Evolutionary conservation across 1,140 invertebrate species (phyloP).

Genomic region (Pinna nobilis): DNA sequence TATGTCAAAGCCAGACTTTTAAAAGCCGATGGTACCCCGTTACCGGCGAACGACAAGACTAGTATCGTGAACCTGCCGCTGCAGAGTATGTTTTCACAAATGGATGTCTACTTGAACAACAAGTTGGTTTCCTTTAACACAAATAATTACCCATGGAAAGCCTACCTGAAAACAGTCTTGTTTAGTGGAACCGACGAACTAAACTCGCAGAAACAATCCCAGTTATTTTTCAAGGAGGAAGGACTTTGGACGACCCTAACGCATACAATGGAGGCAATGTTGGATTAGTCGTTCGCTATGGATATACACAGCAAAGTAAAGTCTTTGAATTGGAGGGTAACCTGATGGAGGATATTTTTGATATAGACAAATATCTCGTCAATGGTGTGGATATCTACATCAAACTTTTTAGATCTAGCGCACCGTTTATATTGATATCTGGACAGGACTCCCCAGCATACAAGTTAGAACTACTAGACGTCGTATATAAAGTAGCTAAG

Average conservation of each 20-base stretch:
- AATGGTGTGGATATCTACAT: conserved; percentile 38
- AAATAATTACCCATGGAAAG: conserved; percentile 34
- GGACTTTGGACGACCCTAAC: neutral
- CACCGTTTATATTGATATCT: conserved; percentile 18
- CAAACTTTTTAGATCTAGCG: conserved; percentile 24
- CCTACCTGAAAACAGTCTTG: conserved; percentile 15
- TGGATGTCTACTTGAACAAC: conserved; percentile 39
- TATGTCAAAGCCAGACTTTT: conserved; percentile 32
- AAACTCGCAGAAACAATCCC: conserved; percentile 22
- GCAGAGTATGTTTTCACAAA: conserved; percentile 35
- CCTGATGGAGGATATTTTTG: conserved; percentile 20
- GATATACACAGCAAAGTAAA: conserved; percentile 24
- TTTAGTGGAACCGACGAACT: conserved; percentile 24
- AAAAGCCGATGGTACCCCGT: conserved; percentile 30
- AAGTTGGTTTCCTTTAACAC: conserved; percentile 35
- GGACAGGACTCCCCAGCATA: conserved; percentile 13
- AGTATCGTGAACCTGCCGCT: conserved; percentile 33
- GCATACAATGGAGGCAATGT: conserved; percentile 22
- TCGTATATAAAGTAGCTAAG: conserved; percentile 16
- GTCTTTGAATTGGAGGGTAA: conserved; percentile 26
- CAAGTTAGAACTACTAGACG: conserved; percentile 32
- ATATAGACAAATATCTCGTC: conserved; percentile 26
- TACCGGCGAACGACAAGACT: conserved; percentile 26
- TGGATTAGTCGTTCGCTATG: conserved; percentile 8
- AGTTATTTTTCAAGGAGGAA: conserved; percentile 30